Percentiles rank a stretch among this genome's conserved stretches.
Evolutionary conservation across 2,113 vertebrate species (phyloP).

Genomic region (Cheilinus undulatus): DNA sequence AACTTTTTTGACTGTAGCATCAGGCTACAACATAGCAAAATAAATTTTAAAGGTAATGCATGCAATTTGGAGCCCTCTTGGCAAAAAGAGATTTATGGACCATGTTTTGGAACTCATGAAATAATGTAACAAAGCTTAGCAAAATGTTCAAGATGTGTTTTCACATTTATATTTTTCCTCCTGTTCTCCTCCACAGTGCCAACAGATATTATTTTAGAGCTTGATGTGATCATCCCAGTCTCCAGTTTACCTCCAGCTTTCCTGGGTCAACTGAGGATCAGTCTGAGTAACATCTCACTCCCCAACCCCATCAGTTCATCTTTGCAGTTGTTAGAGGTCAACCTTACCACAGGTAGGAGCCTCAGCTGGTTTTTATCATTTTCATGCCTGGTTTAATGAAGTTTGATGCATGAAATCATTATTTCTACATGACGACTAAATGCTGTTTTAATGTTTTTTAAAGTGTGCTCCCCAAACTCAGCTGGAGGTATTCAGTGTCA

Average conservation of each 20-base stretch:
- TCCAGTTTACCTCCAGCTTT: not conserved
- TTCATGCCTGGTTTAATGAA: not conserved
- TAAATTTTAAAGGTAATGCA: too few species aligned
- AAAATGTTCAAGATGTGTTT: too few species aligned
- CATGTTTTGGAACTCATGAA: too few species aligned
- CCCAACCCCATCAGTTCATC: not conserved
- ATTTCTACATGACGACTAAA: too few species aligned
- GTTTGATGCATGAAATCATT: not conserved
- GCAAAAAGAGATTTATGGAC: too few species aligned
- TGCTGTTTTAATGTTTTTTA: not conserved
- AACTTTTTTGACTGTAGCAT: too few species aligned
- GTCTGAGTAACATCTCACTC: not conserved
- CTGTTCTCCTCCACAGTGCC: slow-evolving; percentile 1
- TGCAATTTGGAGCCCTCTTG: too few species aligned
- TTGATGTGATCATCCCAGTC: slow-evolving; percentile 30
- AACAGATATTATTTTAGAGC: not conserved
- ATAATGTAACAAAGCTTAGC: too few species aligned
- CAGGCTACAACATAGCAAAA: too few species aligned
- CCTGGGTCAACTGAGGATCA: not conserved
- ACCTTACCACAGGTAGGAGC: slow-evolving; percentile 59
- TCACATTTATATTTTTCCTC: too few species aligned
- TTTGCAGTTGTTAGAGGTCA: not conserved
- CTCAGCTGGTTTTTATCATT: not conserved
- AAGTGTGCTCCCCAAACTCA: slow-evolving; percentile 53
- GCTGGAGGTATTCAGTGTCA: slow-evolving; percentile 39